Percentiles rank a stretch among this genome's conserved stretches.
Evolutionary conservation across 2,888 invertebrate species (phyloP).

Genomic region (Hirudinaria manillensis): DNA sequence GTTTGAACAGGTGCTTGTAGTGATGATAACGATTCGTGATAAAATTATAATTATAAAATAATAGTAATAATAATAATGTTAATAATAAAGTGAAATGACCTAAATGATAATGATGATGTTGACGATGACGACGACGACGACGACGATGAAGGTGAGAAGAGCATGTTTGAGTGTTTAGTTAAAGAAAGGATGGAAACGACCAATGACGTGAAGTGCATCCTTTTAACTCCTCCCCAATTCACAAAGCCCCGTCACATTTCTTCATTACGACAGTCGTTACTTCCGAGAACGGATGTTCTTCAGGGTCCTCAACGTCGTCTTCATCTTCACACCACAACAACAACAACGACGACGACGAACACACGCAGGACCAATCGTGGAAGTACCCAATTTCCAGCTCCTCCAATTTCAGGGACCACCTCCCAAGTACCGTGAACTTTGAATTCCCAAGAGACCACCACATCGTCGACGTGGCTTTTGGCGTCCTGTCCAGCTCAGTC

Average conservation of each 20-base stretch:
- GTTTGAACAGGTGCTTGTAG: too few relatives aligned
- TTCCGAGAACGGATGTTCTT: not conserved
- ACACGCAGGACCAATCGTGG: not conserved
- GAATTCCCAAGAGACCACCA: not conserved
- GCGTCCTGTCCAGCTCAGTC: slow-evolving; percentile 23
- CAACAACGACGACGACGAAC: not conserved
- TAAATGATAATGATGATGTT: not conserved
- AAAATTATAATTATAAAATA: too few relatives aligned
- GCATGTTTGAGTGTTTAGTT: too few relatives aligned
- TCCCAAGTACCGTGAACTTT: not conserved
- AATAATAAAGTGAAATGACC: slow-evolving; percentile 38
- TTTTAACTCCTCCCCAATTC: too few relatives aligned
- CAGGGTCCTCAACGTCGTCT: not conserved
- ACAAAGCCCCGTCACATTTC: too few relatives aligned
- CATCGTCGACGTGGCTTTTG: not conserved
- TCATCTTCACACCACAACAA: slow-evolving; percentile 5
- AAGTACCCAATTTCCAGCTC: too few relatives aligned
- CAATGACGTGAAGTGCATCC: too few relatives aligned
- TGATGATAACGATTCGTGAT: too few relatives aligned
- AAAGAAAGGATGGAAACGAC: too few relatives aligned
- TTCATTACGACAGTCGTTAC: too few relatives aligned
- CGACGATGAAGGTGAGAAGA: not conserved
- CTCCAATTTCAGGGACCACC: not conserved
- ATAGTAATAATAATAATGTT: too few relatives aligned
- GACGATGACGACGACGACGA: slow-evolving; percentile 7